These are phyloP conservation scores for Cyaniris semiargus DNA, from an alignment of 2,888 invertebrate genomes.

Conservation along the genomic window DNA sequence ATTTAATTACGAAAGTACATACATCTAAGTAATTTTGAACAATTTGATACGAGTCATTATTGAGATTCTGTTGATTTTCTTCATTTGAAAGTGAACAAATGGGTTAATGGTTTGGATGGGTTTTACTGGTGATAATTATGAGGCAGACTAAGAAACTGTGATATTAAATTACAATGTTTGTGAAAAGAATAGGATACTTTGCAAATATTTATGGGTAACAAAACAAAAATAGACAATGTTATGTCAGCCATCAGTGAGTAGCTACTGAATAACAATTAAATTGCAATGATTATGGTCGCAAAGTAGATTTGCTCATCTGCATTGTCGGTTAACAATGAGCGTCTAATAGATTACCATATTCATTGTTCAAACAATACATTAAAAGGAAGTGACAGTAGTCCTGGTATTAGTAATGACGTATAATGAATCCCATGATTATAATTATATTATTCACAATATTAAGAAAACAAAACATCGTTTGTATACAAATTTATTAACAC, in stretches of 20 bases:
- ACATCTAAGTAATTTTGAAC: neutral
- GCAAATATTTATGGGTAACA: neutral
- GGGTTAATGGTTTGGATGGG: constrained; percentile 8
- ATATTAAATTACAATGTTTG: neutral
- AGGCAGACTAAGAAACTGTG: neutral
- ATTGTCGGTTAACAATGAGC: constrained; percentile 17
- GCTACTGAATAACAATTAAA: constrained; percentile 7
- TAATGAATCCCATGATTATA: constrained; percentile 1
- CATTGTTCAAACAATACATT: constrained; percentile 23
- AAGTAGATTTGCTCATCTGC: neutral
- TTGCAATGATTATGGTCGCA: neutral
- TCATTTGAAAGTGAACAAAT: constrained; percentile 4
- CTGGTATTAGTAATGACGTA: neutral
- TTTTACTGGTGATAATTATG: neutral
- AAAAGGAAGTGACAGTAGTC: constrained; percentile 12
- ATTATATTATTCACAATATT: neutral
- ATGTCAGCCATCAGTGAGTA: constrained; percentile 1
- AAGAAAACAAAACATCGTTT: constrained; percentile 10
- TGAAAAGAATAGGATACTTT: neutral
- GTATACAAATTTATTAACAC: constrained; percentile 20
- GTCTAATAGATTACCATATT: constrained; percentile 18
- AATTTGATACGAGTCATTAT: constrained; percentile 18
- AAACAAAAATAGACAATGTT: neutral
- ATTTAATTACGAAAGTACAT: constrained; percentile 12
- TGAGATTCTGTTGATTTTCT: constrained; percentile 4